A percentile compares a stretch with the other conserved stretches of the same genome.
Conservation (phyloP, 2,888 invertebrate species). For the Adelphocoris suturalis region DNA sequence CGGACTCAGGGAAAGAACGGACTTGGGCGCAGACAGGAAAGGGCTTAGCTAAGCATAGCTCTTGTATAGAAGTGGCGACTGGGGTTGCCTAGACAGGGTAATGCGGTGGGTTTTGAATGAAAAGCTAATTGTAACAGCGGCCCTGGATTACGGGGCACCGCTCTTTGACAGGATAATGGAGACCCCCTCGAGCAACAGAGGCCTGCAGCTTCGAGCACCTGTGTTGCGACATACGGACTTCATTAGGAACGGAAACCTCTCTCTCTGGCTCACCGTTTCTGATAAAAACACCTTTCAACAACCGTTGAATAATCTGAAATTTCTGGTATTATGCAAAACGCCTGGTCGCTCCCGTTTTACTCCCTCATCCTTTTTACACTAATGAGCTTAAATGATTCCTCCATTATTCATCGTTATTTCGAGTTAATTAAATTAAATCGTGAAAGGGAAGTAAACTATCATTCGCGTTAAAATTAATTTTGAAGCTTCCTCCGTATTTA, state of each 20-base stretch:
- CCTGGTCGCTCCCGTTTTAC: background rate
- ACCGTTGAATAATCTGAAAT: conserved; percentile 23
- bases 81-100: background rate
- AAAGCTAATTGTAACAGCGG: conserved; percentile 64
- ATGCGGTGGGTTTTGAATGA: conserved; percentile 50
- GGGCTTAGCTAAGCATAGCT: conserved; percentile 34
- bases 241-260: conserved; percentile 53
- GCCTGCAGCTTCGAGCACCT: conserved; percentile 53
- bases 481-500: no score
- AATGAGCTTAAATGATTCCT: conserved; percentile 16
- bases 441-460: background rate
- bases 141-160: conserved; percentile 45
- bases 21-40: background rate
- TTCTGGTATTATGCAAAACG: conserved; percentile 14
- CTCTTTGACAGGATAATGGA: conserved; percentile 67
- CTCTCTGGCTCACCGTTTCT: conserved; percentile 5
- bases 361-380: background rate
- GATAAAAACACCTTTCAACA: conserved; percentile 39
- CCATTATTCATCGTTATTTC: background rate
- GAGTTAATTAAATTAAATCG: conserved; percentile 22
- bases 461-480: no score
- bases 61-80: conserved; percentile 8
- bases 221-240: conserved; percentile 65
- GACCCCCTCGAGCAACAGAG: conserved; percentile 53
- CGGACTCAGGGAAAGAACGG: background rate